phyloP scores from a whole-genome alignment of 2,888 invertebrate species.

The Drosophila algonquin region DNA sequence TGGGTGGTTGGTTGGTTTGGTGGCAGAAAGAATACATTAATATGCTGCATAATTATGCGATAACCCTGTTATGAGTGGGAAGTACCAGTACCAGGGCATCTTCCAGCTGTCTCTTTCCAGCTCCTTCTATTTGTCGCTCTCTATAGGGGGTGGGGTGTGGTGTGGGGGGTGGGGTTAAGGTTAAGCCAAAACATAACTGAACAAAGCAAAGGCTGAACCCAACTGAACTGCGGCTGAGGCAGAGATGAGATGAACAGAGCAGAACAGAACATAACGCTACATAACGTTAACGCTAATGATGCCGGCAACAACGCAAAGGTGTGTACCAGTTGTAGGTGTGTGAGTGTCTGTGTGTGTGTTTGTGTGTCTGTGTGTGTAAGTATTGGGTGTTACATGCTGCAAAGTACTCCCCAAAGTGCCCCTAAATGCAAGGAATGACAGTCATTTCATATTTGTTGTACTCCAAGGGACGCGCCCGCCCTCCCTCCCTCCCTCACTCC shows the following conservation, averaged over 20 bases:
- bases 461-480: conserved; percentile 56
- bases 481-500: conserved; percentile 10
- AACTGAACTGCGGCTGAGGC: not conserved
- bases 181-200: not conserved
- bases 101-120: conserved; percentile 3
- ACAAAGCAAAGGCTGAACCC: conserved; percentile 2
- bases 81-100: not conserved
- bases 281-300: conserved; percentile 80
- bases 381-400: conserved; percentile 77
- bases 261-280: conserved; percentile 64
- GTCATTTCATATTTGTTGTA: conserved; percentile 76
- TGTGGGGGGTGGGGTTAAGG: not conserved
- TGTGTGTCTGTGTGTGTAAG: conserved; percentile 50
- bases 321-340: conserved; percentile 47
- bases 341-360: conserved; percentile 33
- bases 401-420: conserved; percentile 80
- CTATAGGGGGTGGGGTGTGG: too few species aligned
- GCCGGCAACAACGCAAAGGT: conserved; percentile 54
- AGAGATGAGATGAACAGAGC: conserved; percentile 2
- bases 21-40: conserved; percentile 63
- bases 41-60: conserved; percentile 76
- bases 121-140: not conserved
- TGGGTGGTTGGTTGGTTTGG: not conserved
- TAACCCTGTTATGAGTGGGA: conserved; percentile 48
- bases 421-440: conserved; percentile 79